Percentiles rank a stretch among this genome's conserved stretches.
These are phyloP conservation scores for Arizona elegans DNA, from an alignment of 2,113 vertebrate species.

Conservation along the genomic window DNA sequence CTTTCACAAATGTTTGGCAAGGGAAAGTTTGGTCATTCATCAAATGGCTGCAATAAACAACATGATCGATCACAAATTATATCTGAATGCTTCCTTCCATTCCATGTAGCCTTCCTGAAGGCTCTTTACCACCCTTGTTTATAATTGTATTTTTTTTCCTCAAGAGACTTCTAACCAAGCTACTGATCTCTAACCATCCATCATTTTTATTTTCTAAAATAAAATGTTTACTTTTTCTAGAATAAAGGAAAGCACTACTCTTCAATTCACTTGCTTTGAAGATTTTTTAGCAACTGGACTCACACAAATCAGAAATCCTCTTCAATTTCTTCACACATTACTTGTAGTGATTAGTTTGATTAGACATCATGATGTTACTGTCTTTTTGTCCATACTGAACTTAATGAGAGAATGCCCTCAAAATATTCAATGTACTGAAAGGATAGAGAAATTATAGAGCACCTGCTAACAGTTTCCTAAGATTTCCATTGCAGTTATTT, in stretches of 20 bases:
- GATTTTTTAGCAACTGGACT: not conserved
- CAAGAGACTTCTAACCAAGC: not conserved
- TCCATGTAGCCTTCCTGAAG: no score
- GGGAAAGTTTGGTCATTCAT: no score
- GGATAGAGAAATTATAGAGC: not conserved
- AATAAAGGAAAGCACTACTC: not conserved
- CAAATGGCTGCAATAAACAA: no score
- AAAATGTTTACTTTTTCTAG: not conserved
- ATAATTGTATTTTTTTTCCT: not conserved
- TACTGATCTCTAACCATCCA: not conserved
- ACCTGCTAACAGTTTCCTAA: not conserved
- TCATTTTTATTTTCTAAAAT: not conserved
- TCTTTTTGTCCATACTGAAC: not conserved
- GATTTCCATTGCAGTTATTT: not conserved
- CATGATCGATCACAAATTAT: no score
- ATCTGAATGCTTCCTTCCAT: no score
- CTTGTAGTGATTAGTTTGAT: not conserved
- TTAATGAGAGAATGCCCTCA: not conserved
- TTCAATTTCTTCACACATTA: not conserved
- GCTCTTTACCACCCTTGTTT: no score
- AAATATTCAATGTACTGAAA: not conserved
- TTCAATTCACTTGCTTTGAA: not conserved
- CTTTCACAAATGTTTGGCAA: not conserved
- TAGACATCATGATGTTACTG: not conserved
- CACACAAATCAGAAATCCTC: not conserved